Evolutionary conservation across 30 jellyfish, hydroid and myxozoan genomes (phyloP).

Genomic region (Chironex yamaguchii): DNA sequence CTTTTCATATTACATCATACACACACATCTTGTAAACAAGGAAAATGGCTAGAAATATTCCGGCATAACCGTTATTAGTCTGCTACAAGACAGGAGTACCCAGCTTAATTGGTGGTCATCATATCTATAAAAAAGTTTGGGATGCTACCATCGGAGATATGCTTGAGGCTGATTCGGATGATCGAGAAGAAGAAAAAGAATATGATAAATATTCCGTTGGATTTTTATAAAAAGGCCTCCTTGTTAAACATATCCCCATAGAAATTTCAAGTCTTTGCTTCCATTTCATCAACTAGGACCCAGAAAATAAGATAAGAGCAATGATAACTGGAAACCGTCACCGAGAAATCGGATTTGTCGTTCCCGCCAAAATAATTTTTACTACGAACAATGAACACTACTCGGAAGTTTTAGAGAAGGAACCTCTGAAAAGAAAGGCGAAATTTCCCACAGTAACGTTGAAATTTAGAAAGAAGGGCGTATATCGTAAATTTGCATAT

Average conservation of each 20-base stretch:
- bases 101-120: background rate
- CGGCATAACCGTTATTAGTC: background rate
- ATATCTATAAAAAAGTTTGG: background rate
- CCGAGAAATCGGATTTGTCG: slow-evolving; percentile 55
- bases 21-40: background rate
- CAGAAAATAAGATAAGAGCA: slow-evolving; percentile 9
- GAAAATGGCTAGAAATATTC: background rate
- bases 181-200: background rate
- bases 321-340: slow-evolving; percentile 50
- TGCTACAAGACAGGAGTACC: background rate
- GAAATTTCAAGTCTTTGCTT: background rate
- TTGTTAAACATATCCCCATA: background rate
- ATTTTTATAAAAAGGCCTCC: background rate
- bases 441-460: too few relatives aligned
- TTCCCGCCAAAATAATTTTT: slow-evolving; percentile 56
- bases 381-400: too few relatives aligned
- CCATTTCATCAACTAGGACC: background rate
- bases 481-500: too few relatives aligned
- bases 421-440: too few relatives aligned
- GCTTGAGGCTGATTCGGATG: background rate
- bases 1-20: too few relatives aligned
- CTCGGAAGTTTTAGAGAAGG: too few relatives aligned
- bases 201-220: background rate
- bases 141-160: background rate
- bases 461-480: too few relatives aligned